Base-by-base conservation (phyloP, 2,888 invertebrate species). In the Oxyteleia sp. region DNA sequence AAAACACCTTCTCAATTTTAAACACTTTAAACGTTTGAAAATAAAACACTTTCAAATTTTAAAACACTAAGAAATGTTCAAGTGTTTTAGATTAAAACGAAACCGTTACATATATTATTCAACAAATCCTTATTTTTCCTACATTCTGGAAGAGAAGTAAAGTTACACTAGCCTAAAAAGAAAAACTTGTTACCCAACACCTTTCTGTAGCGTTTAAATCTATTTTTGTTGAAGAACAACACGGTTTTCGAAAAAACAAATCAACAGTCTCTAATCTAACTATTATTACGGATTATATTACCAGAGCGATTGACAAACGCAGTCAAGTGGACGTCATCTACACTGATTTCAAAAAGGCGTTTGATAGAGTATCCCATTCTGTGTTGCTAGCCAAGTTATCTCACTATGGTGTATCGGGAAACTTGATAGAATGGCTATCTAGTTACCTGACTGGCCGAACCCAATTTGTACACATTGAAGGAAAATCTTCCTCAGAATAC, bases 381-480 rank as follows among this genome's bases (percentile, higher is more conserved):
- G 29, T 53, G 1, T 53, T 53, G 8, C 5, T 29, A 1, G 15
- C 0, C 3, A 53, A 53, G 8, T 32, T 53, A 29, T 1, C 5
- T 5, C 7, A 7, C 10, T 15, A 15, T 4, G 57, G 57, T 5
- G n/a, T 57, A 13, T 20, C 20, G 0, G 57, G 23, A 3, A 1
- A 20, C 5, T 23, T 57, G 0, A 20, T 57, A 0, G 4, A n/a
- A n/a, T 57, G 41, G 57, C 0, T 57, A 4, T 38, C 38, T 0
- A 38, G 38, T 23, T 57, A 57, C 8, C 41, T 57, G 13, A 20
- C 38, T 5, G n/a, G 41, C n/a, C 38, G 57, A n/a, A 13, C 38
- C 1, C 38, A 57, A 16, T 57, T 13, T 13, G 57, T 57, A 13
- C n/a, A 38, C 4, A 20, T 41, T 20, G 23, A 8, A 2, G 20